These are phyloP conservation scores for Oceanodroma tethys DNA, from an alignment of 2,113 vertebrate genomes.

Conservation along the genomic window DNA sequence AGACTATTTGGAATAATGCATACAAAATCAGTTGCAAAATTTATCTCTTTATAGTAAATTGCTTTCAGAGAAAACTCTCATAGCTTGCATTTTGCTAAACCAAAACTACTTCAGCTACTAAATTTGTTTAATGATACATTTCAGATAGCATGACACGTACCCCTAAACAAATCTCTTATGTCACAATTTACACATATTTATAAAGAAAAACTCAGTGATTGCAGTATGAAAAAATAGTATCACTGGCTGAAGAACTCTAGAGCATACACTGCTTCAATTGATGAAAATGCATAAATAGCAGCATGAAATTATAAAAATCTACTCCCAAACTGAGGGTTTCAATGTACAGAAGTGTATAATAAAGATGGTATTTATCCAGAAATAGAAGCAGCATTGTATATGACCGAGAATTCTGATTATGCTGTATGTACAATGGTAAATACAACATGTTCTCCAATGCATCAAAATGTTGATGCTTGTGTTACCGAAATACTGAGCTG, in stretches of 20 bases:
- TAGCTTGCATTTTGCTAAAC: neutral
- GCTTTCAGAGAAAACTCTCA: neutral
- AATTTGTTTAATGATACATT: conserved; percentile 32
- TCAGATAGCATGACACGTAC: neutral
- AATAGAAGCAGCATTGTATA: neutral
- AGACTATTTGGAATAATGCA: neutral
- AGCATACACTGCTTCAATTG: neutral
- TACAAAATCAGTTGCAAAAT: neutral
- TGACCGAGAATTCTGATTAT: neutral
- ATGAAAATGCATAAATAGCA: neutral
- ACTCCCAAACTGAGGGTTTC: neutral
- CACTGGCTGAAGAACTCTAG: neutral
- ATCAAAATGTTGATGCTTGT: neutral
- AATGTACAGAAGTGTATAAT: neutral
- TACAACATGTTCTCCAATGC: neutral
- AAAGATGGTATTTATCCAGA: neutral
- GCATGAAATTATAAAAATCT: neutral
- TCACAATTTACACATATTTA: neutral
- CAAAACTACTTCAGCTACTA: conserved; percentile 1
- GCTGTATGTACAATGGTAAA: neutral
- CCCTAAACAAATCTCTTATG: conserved; percentile 5
- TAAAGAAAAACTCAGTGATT: neutral
- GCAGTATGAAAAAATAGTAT: neutral
- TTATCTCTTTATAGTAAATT: neutral
- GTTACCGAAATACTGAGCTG: neutral